A percentile compares a stretch with the other conserved stretches of the same genome.
Conservation (phyloP, 2,888 invertebrate species). For the Erebia palarica region DNA sequence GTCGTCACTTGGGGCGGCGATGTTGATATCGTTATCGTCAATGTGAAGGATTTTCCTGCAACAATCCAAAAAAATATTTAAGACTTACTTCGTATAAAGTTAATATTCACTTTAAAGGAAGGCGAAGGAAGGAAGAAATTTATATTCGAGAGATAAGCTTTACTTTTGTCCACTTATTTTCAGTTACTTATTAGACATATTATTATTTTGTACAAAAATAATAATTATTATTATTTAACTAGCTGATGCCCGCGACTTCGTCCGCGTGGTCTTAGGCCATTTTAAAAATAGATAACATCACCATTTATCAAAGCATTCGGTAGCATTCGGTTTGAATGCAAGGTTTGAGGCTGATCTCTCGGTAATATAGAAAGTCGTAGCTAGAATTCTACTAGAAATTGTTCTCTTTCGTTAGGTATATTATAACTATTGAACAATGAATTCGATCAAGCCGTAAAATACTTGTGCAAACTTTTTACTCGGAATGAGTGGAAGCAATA, state of each 20-base stretch:
- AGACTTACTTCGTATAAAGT: neutral
- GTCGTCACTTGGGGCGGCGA: conserved; percentile 98
- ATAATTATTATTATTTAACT: too few species aligned
- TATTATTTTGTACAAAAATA: too few species aligned
- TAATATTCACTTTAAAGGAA: neutral
- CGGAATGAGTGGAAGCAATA: conserved; percentile 61
- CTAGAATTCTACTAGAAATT: conserved; percentile 15
- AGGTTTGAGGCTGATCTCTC: too few species aligned
- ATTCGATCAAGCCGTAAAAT: conserved; percentile 41
- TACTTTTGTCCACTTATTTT: too few species aligned
- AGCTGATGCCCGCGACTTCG: too few species aligned
- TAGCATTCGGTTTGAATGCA: too few species aligned
- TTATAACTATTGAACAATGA: conserved; percentile 36
- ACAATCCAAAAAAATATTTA: conserved; percentile 48
- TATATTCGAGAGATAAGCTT: neutral
- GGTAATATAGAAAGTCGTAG: neutral
- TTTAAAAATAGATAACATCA: too few species aligned
- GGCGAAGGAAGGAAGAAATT: neutral
- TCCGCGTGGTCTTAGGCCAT: too few species aligned
- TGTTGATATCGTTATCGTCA: conserved; percentile 97
- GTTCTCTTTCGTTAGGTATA: conserved; percentile 12
- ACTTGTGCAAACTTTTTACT: conserved; percentile 60
- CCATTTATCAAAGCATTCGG: too few species aligned
- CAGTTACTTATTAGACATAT: too few species aligned
- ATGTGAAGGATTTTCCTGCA: conserved; percentile 97